A percentile compares a stretch with the other conserved stretches of the same genome.
phyloP scores from a whole-genome alignment of 2,113 vertebrate species.

The Nerophis lumbriciformis region DNA sequence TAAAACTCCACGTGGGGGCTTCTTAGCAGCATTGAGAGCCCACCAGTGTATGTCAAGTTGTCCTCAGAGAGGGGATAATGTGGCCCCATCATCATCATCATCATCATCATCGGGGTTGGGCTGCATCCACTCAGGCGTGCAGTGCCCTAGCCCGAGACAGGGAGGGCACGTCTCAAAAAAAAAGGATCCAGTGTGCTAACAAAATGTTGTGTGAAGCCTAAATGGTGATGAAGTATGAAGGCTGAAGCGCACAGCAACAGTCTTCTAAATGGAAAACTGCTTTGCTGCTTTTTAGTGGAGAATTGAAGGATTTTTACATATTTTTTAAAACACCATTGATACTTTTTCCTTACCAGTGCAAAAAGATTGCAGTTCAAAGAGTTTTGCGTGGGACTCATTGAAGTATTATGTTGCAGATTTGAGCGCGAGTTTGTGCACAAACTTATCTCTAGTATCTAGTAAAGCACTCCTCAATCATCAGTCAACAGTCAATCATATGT shows the following conservation, averaged over 20 bases:
- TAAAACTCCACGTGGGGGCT: slow-evolving; percentile 41
- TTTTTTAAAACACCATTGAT: too few relatives aligned
- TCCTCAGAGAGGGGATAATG: slow-evolving; percentile 40
- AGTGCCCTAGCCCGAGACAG: slow-evolving; percentile 16
- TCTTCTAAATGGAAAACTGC: too few relatives aligned
- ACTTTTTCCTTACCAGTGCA: too few relatives aligned
- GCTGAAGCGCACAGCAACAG: not conserved
- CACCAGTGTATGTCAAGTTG: slow-evolving; percentile 52
- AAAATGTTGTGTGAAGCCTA: not conserved
- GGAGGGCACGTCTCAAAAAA: slow-evolving; percentile 18
- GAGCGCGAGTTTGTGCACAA: too few relatives aligned
- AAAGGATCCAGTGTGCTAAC: slow-evolving; percentile 30
- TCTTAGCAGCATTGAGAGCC: slow-evolving; percentile 40
- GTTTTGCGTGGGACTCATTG: too few relatives aligned
- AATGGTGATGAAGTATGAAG: not conserved
- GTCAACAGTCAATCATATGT: too few relatives aligned
- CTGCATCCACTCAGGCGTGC: slow-evolving; percentile 34
- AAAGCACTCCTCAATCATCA: too few relatives aligned
- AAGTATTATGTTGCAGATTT: too few relatives aligned
- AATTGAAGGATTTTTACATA: too few relatives aligned
- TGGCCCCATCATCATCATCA: slow-evolving; percentile 12
- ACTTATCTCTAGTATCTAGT: too few relatives aligned
- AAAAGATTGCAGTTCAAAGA: too few relatives aligned
- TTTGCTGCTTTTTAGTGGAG: not conserved
- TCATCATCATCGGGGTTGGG: slow-evolving; percentile 22